phyloP scores from a whole-genome alignment of 2,888 invertebrate genomes.

The Allygus modestus region DNA sequence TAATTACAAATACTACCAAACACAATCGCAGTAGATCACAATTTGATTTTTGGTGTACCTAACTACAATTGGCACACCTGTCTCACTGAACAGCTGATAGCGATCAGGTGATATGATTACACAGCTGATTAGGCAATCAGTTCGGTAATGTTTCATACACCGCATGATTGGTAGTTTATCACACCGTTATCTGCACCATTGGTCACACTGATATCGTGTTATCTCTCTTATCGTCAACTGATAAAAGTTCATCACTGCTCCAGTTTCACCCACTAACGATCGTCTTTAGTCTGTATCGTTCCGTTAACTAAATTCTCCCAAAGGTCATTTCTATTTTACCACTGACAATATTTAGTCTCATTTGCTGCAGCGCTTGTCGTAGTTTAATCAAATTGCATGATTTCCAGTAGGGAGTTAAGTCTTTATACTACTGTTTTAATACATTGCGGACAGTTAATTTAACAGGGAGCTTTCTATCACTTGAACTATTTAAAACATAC shows the following conservation, averaged over 20 bases:
- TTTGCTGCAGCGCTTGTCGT: neutral
- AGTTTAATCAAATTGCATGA: neutral
- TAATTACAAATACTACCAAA: too few relatives aligned
- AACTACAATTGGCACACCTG: neutral
- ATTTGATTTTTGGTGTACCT: neutral
- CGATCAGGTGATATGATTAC: conserved; percentile 28
- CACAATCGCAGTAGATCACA: neutral
- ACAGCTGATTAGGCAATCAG: conserved; percentile 38
- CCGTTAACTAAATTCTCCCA: conserved; percentile 27
- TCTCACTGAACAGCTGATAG: conserved; percentile 5
- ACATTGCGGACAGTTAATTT: too few relatives aligned
- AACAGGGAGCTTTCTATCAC: too few relatives aligned
- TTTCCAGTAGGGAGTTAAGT: too few relatives aligned
- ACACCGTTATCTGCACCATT: neutral
- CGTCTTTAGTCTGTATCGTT: neutral
- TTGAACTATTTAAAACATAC: too few relatives aligned
- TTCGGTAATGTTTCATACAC: neutral
- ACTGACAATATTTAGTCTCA: neutral
- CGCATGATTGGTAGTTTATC: conserved; percentile 14
- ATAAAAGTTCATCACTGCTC: neutral
- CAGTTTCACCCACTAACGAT: neutral
- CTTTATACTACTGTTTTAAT: too few relatives aligned
- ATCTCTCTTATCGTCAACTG: conserved; percentile 25
- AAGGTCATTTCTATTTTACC: neutral
- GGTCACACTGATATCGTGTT: conserved; percentile 12